These are phyloP conservation scores for Peromyscus leucopus DNA, from an alignment of 2,113 vertebrate species.

Conservation along the genomic window DNA sequence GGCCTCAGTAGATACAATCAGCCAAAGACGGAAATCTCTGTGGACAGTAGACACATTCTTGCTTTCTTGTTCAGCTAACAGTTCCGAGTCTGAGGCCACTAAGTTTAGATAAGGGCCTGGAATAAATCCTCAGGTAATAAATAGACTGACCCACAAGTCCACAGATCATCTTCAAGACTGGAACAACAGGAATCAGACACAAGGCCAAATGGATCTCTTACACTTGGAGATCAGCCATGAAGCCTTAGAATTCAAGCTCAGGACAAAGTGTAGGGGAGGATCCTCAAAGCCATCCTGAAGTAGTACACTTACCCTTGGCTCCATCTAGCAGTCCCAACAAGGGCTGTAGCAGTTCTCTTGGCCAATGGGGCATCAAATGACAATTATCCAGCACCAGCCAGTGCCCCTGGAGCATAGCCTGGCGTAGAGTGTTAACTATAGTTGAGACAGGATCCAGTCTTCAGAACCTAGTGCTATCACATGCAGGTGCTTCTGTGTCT, in stretches of 20 bases:
- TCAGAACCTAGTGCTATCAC: conserved; percentile 80
- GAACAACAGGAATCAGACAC: neutral
- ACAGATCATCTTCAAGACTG: conserved; percentile 24
- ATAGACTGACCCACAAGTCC: neutral
- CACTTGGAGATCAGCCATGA: neutral
- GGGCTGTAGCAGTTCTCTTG: conserved; percentile 82
- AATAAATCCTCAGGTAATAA: conserved; percentile 37
- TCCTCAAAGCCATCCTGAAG: neutral
- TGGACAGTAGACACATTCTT: conserved; percentile 72
- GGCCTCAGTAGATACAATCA: conserved; percentile 85
- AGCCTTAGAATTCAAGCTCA: neutral
- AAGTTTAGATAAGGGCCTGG: conserved; percentile 52
- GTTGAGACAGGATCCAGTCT: conserved; percentile 56
- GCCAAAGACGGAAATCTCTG: conserved; percentile 89
- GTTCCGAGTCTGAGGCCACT: conserved; percentile 60
- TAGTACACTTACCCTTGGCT: conserved; percentile 79
- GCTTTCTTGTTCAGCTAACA: neutral
- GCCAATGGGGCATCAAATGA: conserved; percentile 89
- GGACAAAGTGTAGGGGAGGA: neutral
- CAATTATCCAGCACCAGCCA: conserved; percentile 93
- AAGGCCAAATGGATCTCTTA: neutral
- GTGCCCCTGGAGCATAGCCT: conserved; percentile 85
- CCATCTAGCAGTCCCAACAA: conserved; percentile 81
- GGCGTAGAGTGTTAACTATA: conserved; percentile 47
- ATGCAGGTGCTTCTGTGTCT: conserved; percentile 71